These are phyloP conservation scores for Tetramorium alpestre DNA, from an alignment of 1,140 invertebrate species.

Conservation along the genomic window DNA sequence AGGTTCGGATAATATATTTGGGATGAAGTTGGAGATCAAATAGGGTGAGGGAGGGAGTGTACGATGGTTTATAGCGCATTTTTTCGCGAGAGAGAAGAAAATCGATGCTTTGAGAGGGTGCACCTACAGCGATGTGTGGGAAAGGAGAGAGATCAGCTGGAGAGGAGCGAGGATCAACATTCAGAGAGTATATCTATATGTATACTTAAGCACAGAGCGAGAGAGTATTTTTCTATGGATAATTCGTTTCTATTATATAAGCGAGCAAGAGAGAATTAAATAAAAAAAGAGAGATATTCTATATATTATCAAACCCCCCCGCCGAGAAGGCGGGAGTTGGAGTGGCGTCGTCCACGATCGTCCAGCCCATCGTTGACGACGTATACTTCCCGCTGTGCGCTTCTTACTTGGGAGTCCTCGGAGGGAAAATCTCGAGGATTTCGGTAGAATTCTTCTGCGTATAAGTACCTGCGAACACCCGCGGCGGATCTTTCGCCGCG, in stretches of 20 bases:
- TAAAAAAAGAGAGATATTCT: constrained; percentile 26
- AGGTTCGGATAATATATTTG: constrained; percentile 36
- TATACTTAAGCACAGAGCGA: constrained; percentile 43
- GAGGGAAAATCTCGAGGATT: not conserved
- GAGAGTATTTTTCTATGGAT: constrained; percentile 77
- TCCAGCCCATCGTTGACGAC: constrained; percentile 8
- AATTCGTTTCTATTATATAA: constrained; percentile 73
- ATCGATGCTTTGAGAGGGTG: constrained; percentile 46
- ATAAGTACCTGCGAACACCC: constrained; percentile 45
- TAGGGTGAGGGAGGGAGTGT: not conserved
- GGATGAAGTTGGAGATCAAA: not conserved
- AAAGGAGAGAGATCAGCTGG: constrained; percentile 26
- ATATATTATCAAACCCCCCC: constrained; percentile 14
- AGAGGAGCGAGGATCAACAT: constrained; percentile 27
- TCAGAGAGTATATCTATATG: constrained; percentile 41
- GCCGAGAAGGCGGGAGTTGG: not conserved
- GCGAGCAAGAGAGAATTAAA: not conserved
- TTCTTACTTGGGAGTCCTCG: constrained; percentile 1
- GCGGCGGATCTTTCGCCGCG: not conserved
- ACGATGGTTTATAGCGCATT: constrained; percentile 30
- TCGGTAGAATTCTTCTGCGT: constrained; percentile 24
- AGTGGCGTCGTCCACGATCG: constrained; percentile 13
- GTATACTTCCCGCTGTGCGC: not conserved
- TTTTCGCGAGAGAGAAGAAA: constrained; percentile 46
- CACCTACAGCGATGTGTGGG: constrained; percentile 12